These are phyloP conservation scores for Cynoglossus semilaevis DNA, from an alignment of 2,113 vertebrate genomes.

Conservation along the genomic window DNA sequence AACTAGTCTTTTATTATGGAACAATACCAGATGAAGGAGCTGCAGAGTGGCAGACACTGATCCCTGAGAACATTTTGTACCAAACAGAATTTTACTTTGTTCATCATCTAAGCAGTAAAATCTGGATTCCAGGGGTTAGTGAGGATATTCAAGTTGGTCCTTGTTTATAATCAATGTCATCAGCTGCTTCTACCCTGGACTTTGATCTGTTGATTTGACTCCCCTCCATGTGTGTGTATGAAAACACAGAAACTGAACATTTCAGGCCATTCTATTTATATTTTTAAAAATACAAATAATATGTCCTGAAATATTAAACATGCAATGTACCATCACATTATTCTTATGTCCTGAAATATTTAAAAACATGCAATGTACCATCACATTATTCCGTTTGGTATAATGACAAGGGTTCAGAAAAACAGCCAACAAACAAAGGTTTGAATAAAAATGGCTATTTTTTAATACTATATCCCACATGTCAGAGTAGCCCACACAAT, in stretches of 20 bases:
- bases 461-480: too few relatives aligned
- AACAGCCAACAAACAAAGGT: too few relatives aligned
- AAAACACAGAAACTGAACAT: slow-evolving; percentile 9
- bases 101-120: slow-evolving; percentile 12
- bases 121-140: slow-evolving; percentile 16
- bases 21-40: background rate
- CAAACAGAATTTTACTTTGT: background rate
- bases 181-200: slow-evolving; percentile 32
- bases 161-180: slow-evolving; percentile 34
- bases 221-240: slow-evolving; percentile 2
- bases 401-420: too few relatives aligned
- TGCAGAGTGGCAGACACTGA: background rate
- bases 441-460: too few relatives aligned
- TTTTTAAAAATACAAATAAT: too few relatives aligned
- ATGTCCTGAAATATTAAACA: too few relatives aligned
- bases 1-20: background rate
- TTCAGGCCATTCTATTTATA: too few relatives aligned
- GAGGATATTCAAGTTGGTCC: slow-evolving; percentile 14
- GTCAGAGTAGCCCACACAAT: too few relatives aligned
- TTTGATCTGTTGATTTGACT: slow-evolving; percentile 19
- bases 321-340: too few relatives aligned
- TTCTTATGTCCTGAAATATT: too few relatives aligned
- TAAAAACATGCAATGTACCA: too few relatives aligned
- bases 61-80: slow-evolving; percentile 5
- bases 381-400: too few relatives aligned